Evolutionary conservation across 2,797 vertebrate genomes (phyloP).

Genomic region (Premnoplex brunnescens): DNA sequence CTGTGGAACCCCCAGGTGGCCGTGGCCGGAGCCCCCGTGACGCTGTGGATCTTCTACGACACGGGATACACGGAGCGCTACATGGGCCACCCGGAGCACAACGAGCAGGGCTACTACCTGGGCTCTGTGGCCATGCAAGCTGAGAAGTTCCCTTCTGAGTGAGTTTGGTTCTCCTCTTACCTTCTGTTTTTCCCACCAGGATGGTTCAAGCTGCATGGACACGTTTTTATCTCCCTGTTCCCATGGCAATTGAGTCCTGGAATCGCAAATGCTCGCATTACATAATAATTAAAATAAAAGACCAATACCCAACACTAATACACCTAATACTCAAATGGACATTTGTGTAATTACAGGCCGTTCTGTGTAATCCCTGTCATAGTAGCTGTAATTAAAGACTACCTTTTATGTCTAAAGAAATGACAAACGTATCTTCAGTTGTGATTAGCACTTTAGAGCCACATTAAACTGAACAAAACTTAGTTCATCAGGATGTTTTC

Average conservation of each 20-base stretch:
- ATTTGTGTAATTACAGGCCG: constrained; percentile 27
- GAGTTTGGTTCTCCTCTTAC: constrained; percentile 52
- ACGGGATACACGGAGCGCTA: constrained; percentile 85
- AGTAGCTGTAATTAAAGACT: constrained; percentile 24
- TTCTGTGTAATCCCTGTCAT: background rate
- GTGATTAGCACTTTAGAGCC: background rate
- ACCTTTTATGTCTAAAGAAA: constrained; percentile 18
- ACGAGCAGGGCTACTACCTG: constrained; percentile 82
- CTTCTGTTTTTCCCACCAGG: background rate
- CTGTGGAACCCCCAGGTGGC: constrained; percentile 71
- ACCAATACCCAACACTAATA: background rate
- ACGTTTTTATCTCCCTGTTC: background rate
- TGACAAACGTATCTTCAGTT: background rate
- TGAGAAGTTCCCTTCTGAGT: constrained; percentile 85
- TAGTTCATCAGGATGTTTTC: background rate
- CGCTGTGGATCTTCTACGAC: constrained; percentile 84
- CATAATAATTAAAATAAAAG: background rate
- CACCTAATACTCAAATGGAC: background rate
- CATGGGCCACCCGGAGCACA: constrained; percentile 83
- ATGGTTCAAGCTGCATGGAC: background rate
- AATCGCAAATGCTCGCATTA: background rate
- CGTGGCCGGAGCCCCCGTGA: constrained; percentile 81
- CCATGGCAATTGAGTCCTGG: background rate
- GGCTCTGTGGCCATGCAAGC: constrained; percentile 85
- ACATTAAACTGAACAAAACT: background rate